A percentile compares a stretch with the other conserved stretches of the same genome.
These are phyloP conservation scores for Buceros bicornis DNA, from an alignment of 2,797 vertebrate genomes.

Conservation along the genomic window DNA sequence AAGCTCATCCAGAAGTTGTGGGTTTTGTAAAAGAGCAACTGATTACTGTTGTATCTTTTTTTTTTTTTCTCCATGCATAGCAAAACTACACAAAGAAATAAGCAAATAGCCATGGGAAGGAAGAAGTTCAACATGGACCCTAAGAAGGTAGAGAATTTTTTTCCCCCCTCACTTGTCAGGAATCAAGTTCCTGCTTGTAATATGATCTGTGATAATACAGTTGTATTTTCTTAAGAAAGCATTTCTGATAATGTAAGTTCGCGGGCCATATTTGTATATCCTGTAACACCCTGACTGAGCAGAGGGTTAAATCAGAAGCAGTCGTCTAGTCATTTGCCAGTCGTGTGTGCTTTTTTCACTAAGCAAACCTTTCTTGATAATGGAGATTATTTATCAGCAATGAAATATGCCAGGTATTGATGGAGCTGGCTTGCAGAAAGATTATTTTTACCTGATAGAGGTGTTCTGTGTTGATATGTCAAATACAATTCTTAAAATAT, in stretches of 20 bases:
- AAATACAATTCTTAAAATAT: background rate
- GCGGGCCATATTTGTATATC: background rate
- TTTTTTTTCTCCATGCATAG: conserved; percentile 68
- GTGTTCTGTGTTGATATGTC: background rate
- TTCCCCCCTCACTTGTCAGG: background rate
- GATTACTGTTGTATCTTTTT: background rate
- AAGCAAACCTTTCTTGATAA: background rate
- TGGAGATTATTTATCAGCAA: background rate
- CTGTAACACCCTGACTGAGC: background rate
- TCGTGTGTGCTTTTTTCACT: background rate
- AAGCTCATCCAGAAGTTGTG: background rate
- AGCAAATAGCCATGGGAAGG: conserved; percentile 96
- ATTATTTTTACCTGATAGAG: background rate
- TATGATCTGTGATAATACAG: background rate
- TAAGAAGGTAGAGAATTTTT: conserved; percentile 87
- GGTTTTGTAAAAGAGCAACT: background rate
- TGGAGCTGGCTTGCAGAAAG: background rate
- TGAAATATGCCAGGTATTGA: background rate
- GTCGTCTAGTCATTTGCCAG: background rate
- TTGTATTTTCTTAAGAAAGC: background rate
- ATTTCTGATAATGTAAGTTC: background rate
- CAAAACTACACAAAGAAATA: conserved; percentile 97
- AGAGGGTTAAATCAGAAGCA: background rate
- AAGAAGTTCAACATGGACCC: conserved; percentile 99
- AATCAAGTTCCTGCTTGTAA: background rate